Base-by-base conservation (phyloP, 23 tunicate genomes). In the Ascidia mentula region DNA sequence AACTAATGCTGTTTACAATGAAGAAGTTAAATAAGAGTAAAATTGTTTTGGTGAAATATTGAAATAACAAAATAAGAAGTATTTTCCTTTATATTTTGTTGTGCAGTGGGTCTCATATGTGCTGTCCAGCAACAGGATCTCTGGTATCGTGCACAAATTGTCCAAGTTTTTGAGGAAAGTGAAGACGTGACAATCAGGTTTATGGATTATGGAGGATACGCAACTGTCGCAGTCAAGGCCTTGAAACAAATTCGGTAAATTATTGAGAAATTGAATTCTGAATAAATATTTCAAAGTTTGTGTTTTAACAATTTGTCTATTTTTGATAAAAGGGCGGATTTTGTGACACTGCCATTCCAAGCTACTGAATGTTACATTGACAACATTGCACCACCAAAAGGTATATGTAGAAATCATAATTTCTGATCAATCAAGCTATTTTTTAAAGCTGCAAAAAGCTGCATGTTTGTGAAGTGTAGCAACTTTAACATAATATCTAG, bases 121-220 rank as follows among this genome's bases (percentile, higher is more conserved):
- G 95, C 82, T 39, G 95, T 85, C 1, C 82, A 87, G n/a, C 95
- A 90, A 36, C 79, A 79, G 65, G 89, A 82, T 6, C 35, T 76
- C 40, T 90, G 95, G 95, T 90, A 90, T 71, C 82, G 95, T 2
- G 86, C 89, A 6, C 89, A 90, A 45, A 74, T 90, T 26, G 77
- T 90, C 3, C 86, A 90, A 37, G 59, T 60, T 80, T 69, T 38
- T 70, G 89, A 85, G 38, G 89, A 90, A 9, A 40, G 74, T 34
- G 87, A 79, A 0, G 95, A 90, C 76, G 45, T 90, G 18, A 40
- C 65, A 6, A 84, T 90, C 31, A 79, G 81, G 59, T 90, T 90
- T 45, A 85, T 90, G 87, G 95, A 90, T 80, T 85, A 90, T 69
- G 95, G 95, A 17, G 95, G 95, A 5, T 90, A 84, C 40, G 83